phyloP scores from a whole-genome alignment of 2,888 invertebrate genomes.

The Agrypnus murinus region DNA sequence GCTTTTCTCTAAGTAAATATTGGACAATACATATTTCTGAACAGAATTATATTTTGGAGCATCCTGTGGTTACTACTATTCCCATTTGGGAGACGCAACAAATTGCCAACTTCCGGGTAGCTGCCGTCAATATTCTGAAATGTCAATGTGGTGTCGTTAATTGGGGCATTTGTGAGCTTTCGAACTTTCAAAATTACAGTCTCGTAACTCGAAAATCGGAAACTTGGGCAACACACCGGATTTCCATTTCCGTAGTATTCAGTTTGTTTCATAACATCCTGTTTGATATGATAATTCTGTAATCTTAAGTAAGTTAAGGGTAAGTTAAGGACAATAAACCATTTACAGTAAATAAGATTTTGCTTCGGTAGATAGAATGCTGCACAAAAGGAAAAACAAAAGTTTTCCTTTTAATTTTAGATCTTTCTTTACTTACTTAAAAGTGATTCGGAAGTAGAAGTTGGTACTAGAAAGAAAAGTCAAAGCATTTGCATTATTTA shows the following conservation, averaged over 20 bases:
- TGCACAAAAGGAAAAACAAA: not conserved
- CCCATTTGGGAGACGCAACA: slow-evolving; percentile 24
- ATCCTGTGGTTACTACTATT: slow-evolving; percentile 9
- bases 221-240: slow-evolving; percentile 22
- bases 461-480: not conserved
- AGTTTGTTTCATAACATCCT: slow-evolving; percentile 12
- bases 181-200: slow-evolving; percentile 33
- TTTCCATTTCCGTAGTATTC: slow-evolving; percentile 14
- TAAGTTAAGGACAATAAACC: too few relatives aligned
- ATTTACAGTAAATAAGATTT: too few relatives aligned
- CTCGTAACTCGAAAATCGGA: slow-evolving; percentile 26
- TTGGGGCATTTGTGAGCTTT: slow-evolving; percentile 35
- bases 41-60: slow-evolving; percentile 7
- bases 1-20: not conserved
- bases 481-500: slow-evolving; percentile 13
- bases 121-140: slow-evolving; percentile 34
- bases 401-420: not conserved
- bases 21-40: not conserved
- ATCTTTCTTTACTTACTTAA: not conserved
- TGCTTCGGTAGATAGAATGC: too few relatives aligned
- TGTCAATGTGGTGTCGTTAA: slow-evolving; percentile 29
- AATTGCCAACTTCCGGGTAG: slow-evolving; percentile 35
- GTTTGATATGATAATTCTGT: not conserved
- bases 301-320: not conserved
- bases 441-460: not conserved